Evolutionary conservation across 2,797 vertebrate species (phyloP).

Genomic region (Eulemur mongoz): DNA sequence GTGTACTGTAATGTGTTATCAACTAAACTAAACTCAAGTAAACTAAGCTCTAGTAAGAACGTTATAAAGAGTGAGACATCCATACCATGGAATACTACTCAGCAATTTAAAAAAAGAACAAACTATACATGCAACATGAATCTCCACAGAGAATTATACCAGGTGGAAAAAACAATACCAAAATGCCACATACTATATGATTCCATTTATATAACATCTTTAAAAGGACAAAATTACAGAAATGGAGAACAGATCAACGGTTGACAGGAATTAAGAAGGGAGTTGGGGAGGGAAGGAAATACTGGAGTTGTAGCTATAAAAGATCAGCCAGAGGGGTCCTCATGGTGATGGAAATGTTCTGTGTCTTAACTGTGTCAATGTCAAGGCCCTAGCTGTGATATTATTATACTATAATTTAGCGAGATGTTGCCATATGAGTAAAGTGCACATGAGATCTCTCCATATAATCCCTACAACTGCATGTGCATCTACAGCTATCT

Average conservation of each 20-base stretch:
- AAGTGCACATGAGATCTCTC: not conserved
- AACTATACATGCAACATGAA: fast-evolving
- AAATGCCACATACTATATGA: not conserved
- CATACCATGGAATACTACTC: not conserved
- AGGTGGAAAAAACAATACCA: not conserved
- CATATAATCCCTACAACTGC: not conserved
- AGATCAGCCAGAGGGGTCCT: fast-evolving
- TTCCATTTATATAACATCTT: not conserved
- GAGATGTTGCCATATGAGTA: not conserved
- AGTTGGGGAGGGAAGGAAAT: not conserved
- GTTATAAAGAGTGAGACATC: not conserved
- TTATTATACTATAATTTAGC: not conserved
- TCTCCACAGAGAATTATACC: not conserved
- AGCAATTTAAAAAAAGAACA: not conserved
- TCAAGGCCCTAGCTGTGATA: not conserved
- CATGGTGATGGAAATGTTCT: not conserved
- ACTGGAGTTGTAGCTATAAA: not conserved
- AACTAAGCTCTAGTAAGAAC: not conserved
- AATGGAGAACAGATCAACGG: not conserved
- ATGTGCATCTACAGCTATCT: not conserved
- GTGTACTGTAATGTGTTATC: not conserved
- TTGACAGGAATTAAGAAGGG: not conserved
- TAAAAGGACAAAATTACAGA: not conserved
- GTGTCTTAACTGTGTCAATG: not conserved
- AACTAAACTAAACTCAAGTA: not conserved